These are phyloP conservation scores for Platichthys flesus DNA, from an alignment of 2,113 vertebrate genomes.

Conservation along the genomic window DNA sequence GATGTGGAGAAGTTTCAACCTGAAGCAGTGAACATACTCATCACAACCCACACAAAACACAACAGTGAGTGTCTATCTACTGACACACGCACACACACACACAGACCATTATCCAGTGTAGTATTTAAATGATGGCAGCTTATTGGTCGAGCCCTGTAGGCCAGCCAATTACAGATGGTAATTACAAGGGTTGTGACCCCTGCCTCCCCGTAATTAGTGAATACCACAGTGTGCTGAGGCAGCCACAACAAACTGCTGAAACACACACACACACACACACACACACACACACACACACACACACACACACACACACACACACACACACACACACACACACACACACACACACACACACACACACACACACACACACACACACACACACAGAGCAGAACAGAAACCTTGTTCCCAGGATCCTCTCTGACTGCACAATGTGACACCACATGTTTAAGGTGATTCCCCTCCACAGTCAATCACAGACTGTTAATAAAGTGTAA, in stretches of 20 bases:
- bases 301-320: neutral
- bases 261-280: neutral
- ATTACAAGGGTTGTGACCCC: constrained; percentile 62
- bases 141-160: constrained; percentile 42
- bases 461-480: too few relatives aligned
- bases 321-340: neutral
- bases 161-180: constrained; percentile 53
- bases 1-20: too few relatives aligned
- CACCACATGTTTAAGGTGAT: too few relatives aligned
- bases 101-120: constrained; percentile 24
- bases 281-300: neutral
- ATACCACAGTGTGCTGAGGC: constrained; percentile 51
- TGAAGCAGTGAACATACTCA: too few relatives aligned
- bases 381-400: too few relatives aligned
- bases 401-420: too few relatives aligned
- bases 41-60: too few relatives aligned
- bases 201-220: constrained; percentile 58
- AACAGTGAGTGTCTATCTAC: too few relatives aligned
- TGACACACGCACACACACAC: neutral
- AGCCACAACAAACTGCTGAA: neutral
- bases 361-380: neutral
- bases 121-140: constrained; percentile 55
- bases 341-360: neutral
- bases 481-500: too few relatives aligned
- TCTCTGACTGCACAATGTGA: too few relatives aligned